phyloP scores from a whole-genome alignment of 2,797 vertebrate genomes.

The Enteromius paludinosus region DNA sequence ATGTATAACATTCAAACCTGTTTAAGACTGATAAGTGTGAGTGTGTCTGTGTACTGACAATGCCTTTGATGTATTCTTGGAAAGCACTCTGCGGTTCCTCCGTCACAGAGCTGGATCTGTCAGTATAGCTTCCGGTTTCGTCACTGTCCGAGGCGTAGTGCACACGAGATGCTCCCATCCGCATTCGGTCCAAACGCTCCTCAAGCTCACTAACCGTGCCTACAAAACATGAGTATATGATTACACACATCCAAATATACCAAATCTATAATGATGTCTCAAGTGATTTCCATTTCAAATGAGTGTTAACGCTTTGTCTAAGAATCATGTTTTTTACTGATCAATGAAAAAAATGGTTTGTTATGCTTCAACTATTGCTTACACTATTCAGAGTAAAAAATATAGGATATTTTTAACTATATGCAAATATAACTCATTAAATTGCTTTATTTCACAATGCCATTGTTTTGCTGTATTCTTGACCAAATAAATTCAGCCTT shows the following conservation, averaged over 20 bases:
- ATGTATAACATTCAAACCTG: background rate
- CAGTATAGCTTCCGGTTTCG: constrained; percentile 54
- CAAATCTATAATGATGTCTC: background rate
- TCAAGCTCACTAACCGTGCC: constrained; percentile 69
- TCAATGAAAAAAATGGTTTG: too few species aligned
- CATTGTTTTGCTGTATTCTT: too few species aligned
- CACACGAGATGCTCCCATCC: constrained; percentile 47
- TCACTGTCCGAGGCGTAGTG: constrained; percentile 59
- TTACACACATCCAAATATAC: background rate
- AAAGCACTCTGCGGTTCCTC: constrained; percentile 66
- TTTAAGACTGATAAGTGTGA: background rate
- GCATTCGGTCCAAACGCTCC: constrained; percentile 66
- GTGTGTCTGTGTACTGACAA: constrained; percentile 69
- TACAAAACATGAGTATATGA: constrained; percentile 34
- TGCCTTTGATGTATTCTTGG: constrained; percentile 66
- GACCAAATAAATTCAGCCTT: too few species aligned
- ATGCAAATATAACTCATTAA: too few species aligned
- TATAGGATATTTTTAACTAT: too few species aligned
- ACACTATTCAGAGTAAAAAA: too few species aligned
- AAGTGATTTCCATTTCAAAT: background rate
- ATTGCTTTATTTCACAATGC: too few species aligned
- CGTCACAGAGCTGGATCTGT: constrained; percentile 51
- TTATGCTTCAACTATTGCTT: too few species aligned
- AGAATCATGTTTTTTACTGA: too few species aligned
- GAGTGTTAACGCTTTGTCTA: background rate